Base-by-base conservation (phyloP, 2,888 invertebrate genomes). In the Sesia bembeciformis region DNA sequence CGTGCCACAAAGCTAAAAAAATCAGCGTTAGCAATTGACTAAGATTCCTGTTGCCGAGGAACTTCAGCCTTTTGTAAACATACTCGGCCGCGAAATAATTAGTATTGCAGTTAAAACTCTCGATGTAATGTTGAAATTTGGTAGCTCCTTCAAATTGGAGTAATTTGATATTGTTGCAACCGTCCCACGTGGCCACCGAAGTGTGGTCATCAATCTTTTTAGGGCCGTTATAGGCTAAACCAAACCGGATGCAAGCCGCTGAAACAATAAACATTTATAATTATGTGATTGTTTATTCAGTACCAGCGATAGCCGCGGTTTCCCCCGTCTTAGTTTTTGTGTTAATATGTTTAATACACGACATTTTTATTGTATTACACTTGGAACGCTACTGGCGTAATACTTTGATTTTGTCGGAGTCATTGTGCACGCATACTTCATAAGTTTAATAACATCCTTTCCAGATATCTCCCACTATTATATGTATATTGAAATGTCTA, bases 1-100 rank as follows among this genome's bases (percentile, higher is more conserved):
- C 99, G 81, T 99, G 99, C 99, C 99, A 99, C 0, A 98, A 72
- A 0, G 99, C 97, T 46, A 99, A 91, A 83, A 98, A 99, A 0
- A 93, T 56, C 49, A 99, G 84, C 0, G 98, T 96, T 0, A 92
- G 90, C 0, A 93, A 87, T 78, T 99, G 98, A 60, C 98, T 98
- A 3, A 93, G 83, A 49, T 91, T 91, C 38, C 94, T 92, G 80
- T 95, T 97, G 52, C 96, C 96, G 52, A 99, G 88, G 79, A 98
- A 98, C 74, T 94, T 96, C 49, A 99, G 90, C 3, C 99, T 91
- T 76, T 98, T 98, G 89, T 97, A 99, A 39, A 99, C 90, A 77
- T 99, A 98, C 84, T 97, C 95, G 0, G 95, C 95, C 56, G 97
- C 95, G 95, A 98, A 99, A 54, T 93, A 91, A 83, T 99, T 99